Base-by-base conservation (phyloP, 2,113 vertebrate species). In the Microtus ochrogaster region DNA sequence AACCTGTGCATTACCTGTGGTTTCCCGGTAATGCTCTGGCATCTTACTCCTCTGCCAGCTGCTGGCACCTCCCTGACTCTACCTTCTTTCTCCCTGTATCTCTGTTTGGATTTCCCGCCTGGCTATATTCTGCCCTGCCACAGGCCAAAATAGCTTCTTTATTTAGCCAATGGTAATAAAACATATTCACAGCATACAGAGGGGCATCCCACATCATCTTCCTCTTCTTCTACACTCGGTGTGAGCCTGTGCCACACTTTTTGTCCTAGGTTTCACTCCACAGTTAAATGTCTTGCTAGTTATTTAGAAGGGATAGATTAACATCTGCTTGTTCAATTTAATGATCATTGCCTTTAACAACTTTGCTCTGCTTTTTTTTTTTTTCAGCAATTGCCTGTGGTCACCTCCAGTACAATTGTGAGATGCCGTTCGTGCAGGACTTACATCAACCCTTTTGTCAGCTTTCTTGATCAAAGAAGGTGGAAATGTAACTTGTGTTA, bases 401-500 rank as follows among this genome's bases (percentile, higher is more conserved):
- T 99, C 96, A 99, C 99, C 68, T 99, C 99, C 88, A 99, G 99
- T 97, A 99, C 99, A 88, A 99, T 99, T 26, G 99, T 99, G 96
- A 98, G 99, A 97, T 99, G 99, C 98, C 99, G 99, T n/a, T 99
- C 99, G 72, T 99, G 99, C 98, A 98, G 99, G 96, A 99, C 99
- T 0, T 99, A 99, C 92, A 99, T 99, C 92, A 99, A 99, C 97
- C 99, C 99, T 65, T 99, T 99, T 73, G 99, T 99, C 96, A 99
- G 98, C 89, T 99, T 99, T 97, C 98, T 99, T 98, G 99, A 99
- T 98, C 99, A 99, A 97, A 99, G 99, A 97, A 99, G 99, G 90
- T 99, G 99, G 99, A 99, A 99, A 96, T 99, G 99, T 98, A 99
- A 99, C 97, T 98, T 99, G 96, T 99, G 99, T 98, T 99, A 99